Evolutionary conservation across 2,113 vertebrate species (phyloP), one percentile per base, ranked within the genome.

Genomic region (Microtus oregoni): DNA sequence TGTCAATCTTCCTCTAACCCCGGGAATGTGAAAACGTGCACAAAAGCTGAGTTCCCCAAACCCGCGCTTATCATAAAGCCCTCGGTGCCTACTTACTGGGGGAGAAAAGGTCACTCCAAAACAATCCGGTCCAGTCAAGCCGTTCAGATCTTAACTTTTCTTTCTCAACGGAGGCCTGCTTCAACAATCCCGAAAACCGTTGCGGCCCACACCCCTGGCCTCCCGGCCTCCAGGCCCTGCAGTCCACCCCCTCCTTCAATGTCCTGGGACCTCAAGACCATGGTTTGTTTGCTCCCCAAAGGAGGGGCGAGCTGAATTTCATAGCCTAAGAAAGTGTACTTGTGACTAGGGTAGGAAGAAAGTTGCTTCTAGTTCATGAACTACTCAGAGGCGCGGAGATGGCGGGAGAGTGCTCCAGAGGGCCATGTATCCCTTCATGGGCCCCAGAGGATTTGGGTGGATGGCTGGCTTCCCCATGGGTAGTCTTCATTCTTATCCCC

Each of bases 301-400:
- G 22, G 58, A 11, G 70, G 32, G 20, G 55, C 0, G 1, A 47
- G 10, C 47, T 70, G 61, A 50, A 52, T 65, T 52, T 90, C 5
- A 20, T 17, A 11, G 61, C 30, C n/a, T 41, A 28, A 55, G 78
- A 92, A 89, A 96, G 38, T 76, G 52, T 61, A 17, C 52, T 83
- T 61, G 47, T 92, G 76, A 94, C 72, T 0, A 44, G 41, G 35
- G 50, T 67, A 2, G 0, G 17, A 41, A 75, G 88, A 95, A 72
- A 92, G 91, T 82, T 82, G 94, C 63, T 95, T 86, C 91, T 47
- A 73, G 38, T 86, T 93, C 83, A 88, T 20, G 58, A 58, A 58
- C 75, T 41, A 79, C 32, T 90, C 38, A 12, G 24, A 52, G 81
- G 26, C 65, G 38, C 63, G 32, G 63, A n/a, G 38, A 26, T 83